A percentile compares a stretch with the other conserved stretches of the same genome.
These are phyloP conservation scores for Apantesis nais DNA, from an alignment of 2,888 invertebrate genomes.

Conservation along the genomic window DNA sequence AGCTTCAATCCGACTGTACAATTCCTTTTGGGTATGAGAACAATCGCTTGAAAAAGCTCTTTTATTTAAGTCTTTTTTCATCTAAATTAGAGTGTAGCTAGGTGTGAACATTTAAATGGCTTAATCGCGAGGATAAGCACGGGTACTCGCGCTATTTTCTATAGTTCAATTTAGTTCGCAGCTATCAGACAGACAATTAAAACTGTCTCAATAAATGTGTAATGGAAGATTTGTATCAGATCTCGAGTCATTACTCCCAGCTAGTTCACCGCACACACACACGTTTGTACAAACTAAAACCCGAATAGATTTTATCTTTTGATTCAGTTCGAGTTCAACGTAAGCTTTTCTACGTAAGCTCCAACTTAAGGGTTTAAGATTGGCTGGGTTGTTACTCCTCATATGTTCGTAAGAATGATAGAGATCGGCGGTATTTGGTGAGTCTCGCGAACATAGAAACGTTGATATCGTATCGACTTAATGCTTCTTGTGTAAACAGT, in stretches of 20 bases:
- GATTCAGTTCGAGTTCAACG: slow-evolving; percentile 8
- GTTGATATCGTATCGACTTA: background rate
- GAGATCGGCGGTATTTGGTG: background rate
- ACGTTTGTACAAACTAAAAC: background rate
- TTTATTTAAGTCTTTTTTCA: background rate
- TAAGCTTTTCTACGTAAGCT: background rate
- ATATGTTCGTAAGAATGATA: background rate
- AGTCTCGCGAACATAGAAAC: background rate
- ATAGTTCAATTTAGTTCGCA: background rate
- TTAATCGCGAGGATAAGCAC: background rate
- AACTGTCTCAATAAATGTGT: background rate
- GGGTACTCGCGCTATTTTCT: background rate
- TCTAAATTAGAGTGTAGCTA: background rate
- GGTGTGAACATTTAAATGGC: background rate
- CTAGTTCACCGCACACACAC: background rate
- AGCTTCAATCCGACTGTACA: no score
- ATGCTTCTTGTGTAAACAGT: background rate
- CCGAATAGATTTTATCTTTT: slow-evolving; percentile 18
- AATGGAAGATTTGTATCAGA: background rate
- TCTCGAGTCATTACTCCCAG: slow-evolving; percentile 4
- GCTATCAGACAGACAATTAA: background rate
- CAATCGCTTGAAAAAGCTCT: background rate
- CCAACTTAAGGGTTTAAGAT: slow-evolving; percentile 4
- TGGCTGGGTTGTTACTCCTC: background rate
- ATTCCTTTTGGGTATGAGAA: background rate